Evolutionary conservation across 64 coral and sea anemone species (phyloP).

Genomic region (Montipora cactus): DNA sequence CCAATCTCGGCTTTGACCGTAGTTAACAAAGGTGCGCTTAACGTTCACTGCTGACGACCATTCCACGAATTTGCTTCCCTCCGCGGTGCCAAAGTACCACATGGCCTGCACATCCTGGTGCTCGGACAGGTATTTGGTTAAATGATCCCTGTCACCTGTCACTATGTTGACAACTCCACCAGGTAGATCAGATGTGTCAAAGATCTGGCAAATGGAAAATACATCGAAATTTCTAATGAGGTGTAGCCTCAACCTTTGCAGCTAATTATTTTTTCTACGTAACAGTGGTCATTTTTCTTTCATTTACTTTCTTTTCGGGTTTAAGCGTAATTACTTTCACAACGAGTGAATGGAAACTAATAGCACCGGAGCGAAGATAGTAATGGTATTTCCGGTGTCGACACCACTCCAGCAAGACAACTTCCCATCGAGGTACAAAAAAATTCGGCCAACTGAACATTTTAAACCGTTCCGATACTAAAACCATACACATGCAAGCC

Average conservation of each 20-base stretch:
- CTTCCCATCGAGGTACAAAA: too few relatives aligned
- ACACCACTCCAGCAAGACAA: too few relatives aligned
- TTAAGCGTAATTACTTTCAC: too few relatives aligned
- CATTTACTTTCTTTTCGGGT: too few relatives aligned
- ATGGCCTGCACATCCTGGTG: constrained; percentile 97
- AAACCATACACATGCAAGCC: constrained; percentile 5
- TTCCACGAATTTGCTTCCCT: constrained; percentile 96
- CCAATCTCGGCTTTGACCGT: constrained; percentile 84
- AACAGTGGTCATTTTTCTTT: too few relatives aligned
- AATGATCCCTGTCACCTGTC: constrained; percentile 88
- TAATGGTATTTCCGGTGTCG: too few relatives aligned
- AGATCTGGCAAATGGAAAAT: constrained; percentile 54
- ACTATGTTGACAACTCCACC: constrained; percentile 96
- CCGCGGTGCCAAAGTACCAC: constrained; percentile 97
- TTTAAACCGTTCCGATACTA: constrained; percentile 88
- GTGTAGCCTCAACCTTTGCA: too few relatives aligned
- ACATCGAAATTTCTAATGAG: too few relatives aligned
- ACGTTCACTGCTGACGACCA: constrained; percentile 86
- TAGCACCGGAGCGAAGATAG: too few relatives aligned
- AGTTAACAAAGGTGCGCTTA: constrained; percentile 93
- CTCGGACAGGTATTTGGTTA: constrained; percentile 90
- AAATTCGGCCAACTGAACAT: constrained; percentile 82
- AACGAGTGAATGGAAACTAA: too few relatives aligned
- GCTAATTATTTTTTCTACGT: too few relatives aligned
- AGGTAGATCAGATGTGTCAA: constrained; percentile 96